Evolutionary conservation across 2,888 invertebrate species (phyloP).

Genomic region (Diachrysia chrysitis): DNA sequence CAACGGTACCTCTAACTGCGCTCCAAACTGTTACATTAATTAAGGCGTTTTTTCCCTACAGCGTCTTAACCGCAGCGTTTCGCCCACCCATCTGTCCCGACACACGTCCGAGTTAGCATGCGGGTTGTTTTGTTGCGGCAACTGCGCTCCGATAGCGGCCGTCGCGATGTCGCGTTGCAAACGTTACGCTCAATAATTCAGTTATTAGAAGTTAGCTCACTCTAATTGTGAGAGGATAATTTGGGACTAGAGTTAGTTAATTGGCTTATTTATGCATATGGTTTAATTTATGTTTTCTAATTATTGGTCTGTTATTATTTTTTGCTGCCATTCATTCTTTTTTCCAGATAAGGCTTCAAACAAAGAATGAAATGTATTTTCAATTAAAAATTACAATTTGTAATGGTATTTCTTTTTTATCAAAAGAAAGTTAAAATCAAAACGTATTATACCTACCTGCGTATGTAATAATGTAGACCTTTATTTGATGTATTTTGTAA

Average conservation of each 20-base stretch:
- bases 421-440: too few species aligned
- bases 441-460: too few species aligned
- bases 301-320: neutral
- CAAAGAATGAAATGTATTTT: too few species aligned
- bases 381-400: too few species aligned
- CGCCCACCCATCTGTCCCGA: neutral
- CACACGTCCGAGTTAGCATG: constrained; percentile 14
- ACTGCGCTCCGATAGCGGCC: constrained; percentile 10
- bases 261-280: neutral
- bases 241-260: neutral
- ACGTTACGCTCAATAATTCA: constrained; percentile 26
- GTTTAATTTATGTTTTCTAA: neutral
- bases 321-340: too few species aligned
- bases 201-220: constrained; percentile 12
- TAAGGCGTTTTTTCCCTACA: too few species aligned
- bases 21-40: too few species aligned
- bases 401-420: too few species aligned
- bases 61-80: constrained; percentile 20
- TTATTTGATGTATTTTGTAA: too few species aligned
- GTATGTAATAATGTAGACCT: too few species aligned
- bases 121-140: constrained; percentile 35
- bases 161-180: neutral
- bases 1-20: too few species aligned
- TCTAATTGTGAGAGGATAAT: neutral
- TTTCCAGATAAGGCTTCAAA: too few species aligned